phyloP scores from a whole-genome alignment of 2,888 invertebrate species.

The Papilio demoleus region DNA sequence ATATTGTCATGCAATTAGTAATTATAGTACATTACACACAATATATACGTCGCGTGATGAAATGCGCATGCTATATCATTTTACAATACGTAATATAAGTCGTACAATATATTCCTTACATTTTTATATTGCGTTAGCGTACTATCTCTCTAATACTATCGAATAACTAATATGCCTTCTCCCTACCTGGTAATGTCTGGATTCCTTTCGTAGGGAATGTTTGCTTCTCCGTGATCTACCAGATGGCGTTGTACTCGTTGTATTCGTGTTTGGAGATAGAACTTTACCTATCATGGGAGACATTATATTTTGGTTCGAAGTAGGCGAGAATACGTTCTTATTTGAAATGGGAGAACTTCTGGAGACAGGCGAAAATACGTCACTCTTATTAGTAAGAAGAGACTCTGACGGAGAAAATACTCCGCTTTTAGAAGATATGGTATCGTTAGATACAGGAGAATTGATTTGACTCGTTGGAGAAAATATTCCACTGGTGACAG shows the following conservation, averaged over 20 bases:
- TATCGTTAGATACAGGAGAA: conserved; percentile 80
- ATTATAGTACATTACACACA: conserved; percentile 36
- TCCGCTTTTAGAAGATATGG: conserved; percentile 80
- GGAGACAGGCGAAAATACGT: conserved; percentile 76
- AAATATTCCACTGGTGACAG: conserved; percentile 81
- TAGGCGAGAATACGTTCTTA: conserved; percentile 77
- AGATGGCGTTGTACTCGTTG: conserved; percentile 82
- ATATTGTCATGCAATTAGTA: conserved; percentile 38
- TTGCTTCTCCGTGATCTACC: conserved; percentile 83
- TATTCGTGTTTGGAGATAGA: conserved; percentile 76
- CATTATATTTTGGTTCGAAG: conserved; percentile 74
- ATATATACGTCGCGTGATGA: conserved; percentile 32
- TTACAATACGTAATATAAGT: conserved; percentile 26
- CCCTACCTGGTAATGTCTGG: conserved; percentile 88
- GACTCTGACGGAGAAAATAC: conserved; percentile 80
- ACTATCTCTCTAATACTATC: conserved; percentile 35
- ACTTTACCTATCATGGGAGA: conserved; percentile 75
- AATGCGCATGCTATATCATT: conserved; percentile 36
- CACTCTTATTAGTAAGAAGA: conserved; percentile 80
- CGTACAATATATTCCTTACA: conserved; percentile 26
- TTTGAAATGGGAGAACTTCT: conserved; percentile 78
- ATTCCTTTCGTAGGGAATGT: conserved; percentile 85
- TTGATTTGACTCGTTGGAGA: conserved; percentile 82
- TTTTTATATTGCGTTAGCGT: conserved; percentile 39
- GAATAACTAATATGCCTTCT: conserved; percentile 38